Evolutionary conservation across 1,140 invertebrate species (phyloP).

Genomic region (Lordiphosa mommai): DNA sequence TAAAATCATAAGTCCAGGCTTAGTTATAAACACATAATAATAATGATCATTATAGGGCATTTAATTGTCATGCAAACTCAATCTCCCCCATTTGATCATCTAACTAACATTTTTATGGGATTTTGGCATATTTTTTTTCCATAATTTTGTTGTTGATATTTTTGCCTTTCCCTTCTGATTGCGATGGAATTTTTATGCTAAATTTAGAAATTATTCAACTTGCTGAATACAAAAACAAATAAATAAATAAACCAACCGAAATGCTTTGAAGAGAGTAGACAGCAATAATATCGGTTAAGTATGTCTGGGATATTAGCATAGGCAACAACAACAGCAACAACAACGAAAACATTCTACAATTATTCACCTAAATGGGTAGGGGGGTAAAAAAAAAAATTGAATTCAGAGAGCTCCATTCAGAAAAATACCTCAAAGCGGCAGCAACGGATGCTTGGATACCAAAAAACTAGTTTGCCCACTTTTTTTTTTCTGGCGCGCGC

Average conservation of each 20-base stretch:
- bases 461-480: constrained; percentile 76
- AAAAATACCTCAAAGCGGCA: constrained; percentile 48
- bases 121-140: constrained; percentile 51
- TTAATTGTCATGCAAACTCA: no score
- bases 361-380: constrained; percentile 30
- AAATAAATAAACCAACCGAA: constrained; percentile 35
- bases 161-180: constrained; percentile 10
- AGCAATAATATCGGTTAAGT: constrained; percentile 38
- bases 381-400: constrained; percentile 54
- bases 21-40: no score
- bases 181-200: constrained; percentile 60
- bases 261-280: constrained; percentile 40
- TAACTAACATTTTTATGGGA: constrained; percentile 12
- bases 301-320: constrained; percentile 62
- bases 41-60: no score
- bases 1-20: no score
- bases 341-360: constrained; percentile 45
- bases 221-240: constrained; percentile 19
- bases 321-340: constrained; percentile 32
- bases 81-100: no score
- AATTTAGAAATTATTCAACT: constrained; percentile 74
- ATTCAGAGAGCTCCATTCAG: constrained; percentile 63
- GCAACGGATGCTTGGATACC: constrained; percentile 67
- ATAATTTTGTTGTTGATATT: constrained; percentile 37
- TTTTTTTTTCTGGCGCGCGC: constrained; percentile 63